Evolutionary conservation across 2,888 invertebrate genomes (phyloP).

Genomic region (Troides helena): DNA sequence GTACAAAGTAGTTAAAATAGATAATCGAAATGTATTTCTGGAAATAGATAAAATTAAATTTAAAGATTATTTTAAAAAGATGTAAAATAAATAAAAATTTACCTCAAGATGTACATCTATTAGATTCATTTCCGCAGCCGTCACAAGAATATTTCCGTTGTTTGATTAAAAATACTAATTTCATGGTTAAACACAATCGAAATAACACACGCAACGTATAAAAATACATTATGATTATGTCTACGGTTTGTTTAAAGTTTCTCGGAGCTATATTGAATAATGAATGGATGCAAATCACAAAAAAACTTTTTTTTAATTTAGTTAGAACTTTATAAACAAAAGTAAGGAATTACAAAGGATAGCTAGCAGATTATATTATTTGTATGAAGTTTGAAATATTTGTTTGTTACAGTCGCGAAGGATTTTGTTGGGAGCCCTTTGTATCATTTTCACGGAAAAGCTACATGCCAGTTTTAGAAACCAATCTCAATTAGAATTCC

Average conservation of each 20-base stretch:
- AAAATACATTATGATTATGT: not conserved
- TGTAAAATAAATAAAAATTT: not conserved
- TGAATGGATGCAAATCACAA: not conserved
- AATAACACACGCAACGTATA: not conserved
- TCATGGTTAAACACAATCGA: slow-evolving; percentile 3
- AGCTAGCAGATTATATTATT: no score
- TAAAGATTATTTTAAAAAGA: not conserved
- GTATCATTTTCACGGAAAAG: no score
- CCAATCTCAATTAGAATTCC: no score
- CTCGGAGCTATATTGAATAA: not conserved
- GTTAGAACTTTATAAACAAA: no score
- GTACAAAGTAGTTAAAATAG: slow-evolving; percentile 54
- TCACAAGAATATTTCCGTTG: not conserved
- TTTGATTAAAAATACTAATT: slow-evolving; percentile 14
- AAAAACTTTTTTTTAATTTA: not conserved
- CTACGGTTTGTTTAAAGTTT: not conserved
- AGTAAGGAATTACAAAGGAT: no score
- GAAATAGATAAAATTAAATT: slow-evolving; percentile 31
- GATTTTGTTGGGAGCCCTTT: no score
- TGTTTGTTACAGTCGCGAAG: no score
- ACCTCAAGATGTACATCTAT: slow-evolving; percentile 9
- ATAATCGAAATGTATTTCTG: slow-evolving; percentile 53
- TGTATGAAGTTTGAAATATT: no score
- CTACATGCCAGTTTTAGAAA: no score
- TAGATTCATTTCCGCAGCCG: slow-evolving; percentile 8